Conservation (phyloP, 37 sponge, comb jelly and placozoan genomes). For the Cladorhizidae sp. region DNA sequence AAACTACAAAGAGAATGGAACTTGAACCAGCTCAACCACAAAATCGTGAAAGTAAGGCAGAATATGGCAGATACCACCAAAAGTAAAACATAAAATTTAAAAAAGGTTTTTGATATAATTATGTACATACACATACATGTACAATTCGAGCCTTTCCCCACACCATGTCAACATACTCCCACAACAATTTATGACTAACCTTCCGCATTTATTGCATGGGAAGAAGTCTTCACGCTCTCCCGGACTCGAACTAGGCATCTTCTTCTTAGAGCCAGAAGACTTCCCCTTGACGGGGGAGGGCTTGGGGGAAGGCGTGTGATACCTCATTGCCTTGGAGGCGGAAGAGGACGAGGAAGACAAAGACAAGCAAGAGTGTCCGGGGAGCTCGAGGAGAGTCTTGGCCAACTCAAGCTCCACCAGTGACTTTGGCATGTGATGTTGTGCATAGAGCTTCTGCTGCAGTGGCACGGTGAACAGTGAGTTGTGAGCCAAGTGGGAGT, state of each 20-base stretch:
- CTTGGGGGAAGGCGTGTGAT: slow-evolving; percentile 61
- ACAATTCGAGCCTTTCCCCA: too few species aligned
- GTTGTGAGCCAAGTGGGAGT: background rate
- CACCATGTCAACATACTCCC: too few species aligned
- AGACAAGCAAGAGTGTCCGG: background rate
- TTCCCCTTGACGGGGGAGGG: slow-evolving; percentile 55
- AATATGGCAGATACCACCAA: too few species aligned
- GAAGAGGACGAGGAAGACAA: background rate
- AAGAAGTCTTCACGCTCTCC: slow-evolving; percentile 72
- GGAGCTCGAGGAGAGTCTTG: slow-evolving; percentile 51
- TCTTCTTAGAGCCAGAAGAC: slow-evolving; percentile 38
- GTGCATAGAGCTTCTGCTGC: background rate
- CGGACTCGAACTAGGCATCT: slow-evolving; percentile 64
- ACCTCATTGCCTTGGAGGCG: slow-evolving; percentile 19
- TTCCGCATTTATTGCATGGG: slow-evolving; percentile 81
- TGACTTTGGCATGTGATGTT: background rate
- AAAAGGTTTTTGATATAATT: too few species aligned
- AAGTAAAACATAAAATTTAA: too few species aligned
- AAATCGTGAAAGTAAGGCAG: too few species aligned
- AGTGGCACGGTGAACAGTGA: background rate
- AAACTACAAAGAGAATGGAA: too few species aligned
- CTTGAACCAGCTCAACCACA: too few species aligned
- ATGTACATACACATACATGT: too few species aligned
- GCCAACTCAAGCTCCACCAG: slow-evolving; percentile 33
- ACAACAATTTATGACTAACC: too few species aligned